Evolutionary conservation across 1,140 invertebrate species (phyloP), one percentile per base, ranked within the genome.

Genomic region (Drosophila cardini): DNA sequence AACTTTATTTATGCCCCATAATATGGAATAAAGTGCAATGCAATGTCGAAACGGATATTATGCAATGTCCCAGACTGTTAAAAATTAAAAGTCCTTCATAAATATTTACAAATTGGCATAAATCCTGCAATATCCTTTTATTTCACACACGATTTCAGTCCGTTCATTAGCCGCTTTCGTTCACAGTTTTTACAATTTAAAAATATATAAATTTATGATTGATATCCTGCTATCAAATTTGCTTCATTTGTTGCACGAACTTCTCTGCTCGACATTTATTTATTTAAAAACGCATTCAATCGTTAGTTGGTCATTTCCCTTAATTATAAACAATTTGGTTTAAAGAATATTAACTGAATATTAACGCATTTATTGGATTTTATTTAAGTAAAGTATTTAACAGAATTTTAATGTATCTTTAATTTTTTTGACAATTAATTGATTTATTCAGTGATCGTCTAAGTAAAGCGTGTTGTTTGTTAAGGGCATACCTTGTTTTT

Each of bases 1-100:
- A 70, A 86, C 67, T 86, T 86, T 86, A 82, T 86, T 82, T 87
- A 87, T 86, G 73, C 57, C 42, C 52, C 75, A 57, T 79, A 76
- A 84, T 84, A 45, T 56, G 62, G 53, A 72, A 82, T 78, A 82
- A 76, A 86, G 71, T 81, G 75, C 71, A 72, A 52, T 57, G 70
- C 64, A 74, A 68, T 76, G 82, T 78, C 67, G 53, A 86, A 78
- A 60, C 79, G 76, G 80, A 86, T 83, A 86, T 86, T 72, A 68
- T 87, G 80, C 80, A 67, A 77, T 78, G 61, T 40, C 52, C 48
- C 38, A 67, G 50, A 32, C 46, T 21, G 43, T 30, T 16, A 13
- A 55, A 52, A 65, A 57, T 52, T 57, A 26, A n/a, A 36, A 69
- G 16, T 61, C 38, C 50, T 34, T 43, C 15, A 52, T 26, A 26